Evolutionary conservation across 35 echinoderm and acorn worm species (phyloP), one percentile per base, ranked within the genome.

Genomic region (Anneissia japonica): DNA sequence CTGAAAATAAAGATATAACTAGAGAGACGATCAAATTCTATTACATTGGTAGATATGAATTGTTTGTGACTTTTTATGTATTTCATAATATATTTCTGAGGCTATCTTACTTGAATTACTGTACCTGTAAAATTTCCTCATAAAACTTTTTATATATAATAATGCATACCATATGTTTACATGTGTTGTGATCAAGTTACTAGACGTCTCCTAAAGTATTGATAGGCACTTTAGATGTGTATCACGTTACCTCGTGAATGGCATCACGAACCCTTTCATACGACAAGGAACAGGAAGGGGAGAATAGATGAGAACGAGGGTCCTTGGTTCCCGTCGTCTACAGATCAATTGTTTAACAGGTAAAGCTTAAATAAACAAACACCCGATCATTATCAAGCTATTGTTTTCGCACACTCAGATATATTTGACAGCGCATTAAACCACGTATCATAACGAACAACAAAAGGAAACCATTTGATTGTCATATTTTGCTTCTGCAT

Each of bases 361-460:
- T 64, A 64, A 64, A 64, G 51, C 51, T 64, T 64, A 64, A 64
- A 64, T 64, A 64, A 64, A 64, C 51, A 64, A 64, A 64, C 51
- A 64, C 51, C 51, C 51, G 51, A 64, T 64, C 51, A 64, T 64
- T 64, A 64, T 19, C 51, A 26, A 23, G 51, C 51, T 64, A 64
- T 64, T 64, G 51, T 64, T 64, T 64, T 64, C 51, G 26, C 51
- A 64, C 51, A 64, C 51, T 64, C 51, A 23, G 51, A 64, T 64
- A 64, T 64, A 64, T 64, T 64, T 64, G 51, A 64, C 51, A 64
- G 51, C 51, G 51, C 19, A 64, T 64, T 64, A 64, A 64, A 64
- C 51, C 51, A 64, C 19, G 51, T 64, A 64, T 64, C 51, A 64
- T 64, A 64, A 64, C 51, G 51, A 64, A 64, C 51, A 64, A 64